These are phyloP conservation scores for Drosophila varians DNA, from an alignment of 1,140 invertebrate species.

Conservation along the genomic window DNA sequence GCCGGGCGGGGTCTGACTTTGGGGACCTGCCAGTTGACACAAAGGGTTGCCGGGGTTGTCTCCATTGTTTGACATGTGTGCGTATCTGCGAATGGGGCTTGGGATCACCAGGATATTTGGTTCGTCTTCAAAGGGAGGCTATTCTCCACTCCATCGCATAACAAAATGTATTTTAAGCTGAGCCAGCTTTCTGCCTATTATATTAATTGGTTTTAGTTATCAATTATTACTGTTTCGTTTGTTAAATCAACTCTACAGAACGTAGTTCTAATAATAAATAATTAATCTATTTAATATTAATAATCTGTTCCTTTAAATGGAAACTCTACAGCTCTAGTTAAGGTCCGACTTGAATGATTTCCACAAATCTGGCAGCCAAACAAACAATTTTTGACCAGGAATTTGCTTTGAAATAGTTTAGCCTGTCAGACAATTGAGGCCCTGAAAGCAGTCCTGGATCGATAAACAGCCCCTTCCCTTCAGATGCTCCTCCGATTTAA, in stretches of 20 bases:
- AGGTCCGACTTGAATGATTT: background rate
- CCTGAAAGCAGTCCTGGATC: conserved; percentile 5
- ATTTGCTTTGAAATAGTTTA: background rate
- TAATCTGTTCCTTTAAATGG: too few species aligned
- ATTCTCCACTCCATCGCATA: background rate
- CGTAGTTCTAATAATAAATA: too few species aligned
- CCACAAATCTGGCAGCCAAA: background rate
- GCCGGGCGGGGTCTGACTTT: conserved; percentile 34
- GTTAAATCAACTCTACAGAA: background rate
- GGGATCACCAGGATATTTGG: background rate
- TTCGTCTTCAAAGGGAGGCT: conserved; percentile 15
- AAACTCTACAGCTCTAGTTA: too few species aligned
- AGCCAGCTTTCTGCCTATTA: too few species aligned
- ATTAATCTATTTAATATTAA: too few species aligned
- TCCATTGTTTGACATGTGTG: conserved; percentile 25
- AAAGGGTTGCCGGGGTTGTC: conserved; percentile 43
- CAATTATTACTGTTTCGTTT: background rate
- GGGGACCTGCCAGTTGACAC: conserved; percentile 57
- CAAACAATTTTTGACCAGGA: conserved; percentile 5
- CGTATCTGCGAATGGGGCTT: background rate
- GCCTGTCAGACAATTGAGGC: background rate
- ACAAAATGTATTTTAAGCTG: conserved; percentile 11
- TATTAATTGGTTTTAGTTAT: background rate
- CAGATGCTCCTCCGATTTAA: background rate
- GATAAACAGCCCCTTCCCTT: conserved; percentile 1